A percentile compares a stretch with the other conserved stretches of the same genome.
Evolutionary conservation across 2,113 vertebrate species (phyloP).

Genomic region (Forbesichthys papilliferus): DNA sequence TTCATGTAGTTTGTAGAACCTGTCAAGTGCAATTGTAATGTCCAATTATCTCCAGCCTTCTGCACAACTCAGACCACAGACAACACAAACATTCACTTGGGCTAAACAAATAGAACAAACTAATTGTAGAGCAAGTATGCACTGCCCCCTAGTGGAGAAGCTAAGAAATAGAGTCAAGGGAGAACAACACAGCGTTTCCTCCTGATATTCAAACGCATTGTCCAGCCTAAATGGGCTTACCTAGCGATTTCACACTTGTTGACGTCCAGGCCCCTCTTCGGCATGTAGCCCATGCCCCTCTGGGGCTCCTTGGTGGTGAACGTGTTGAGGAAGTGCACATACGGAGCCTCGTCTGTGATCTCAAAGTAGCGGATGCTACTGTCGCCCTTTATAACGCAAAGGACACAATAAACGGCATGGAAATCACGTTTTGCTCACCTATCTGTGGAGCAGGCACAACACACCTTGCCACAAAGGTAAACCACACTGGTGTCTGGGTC

Average conservation of each 20-base stretch:
- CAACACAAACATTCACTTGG: neutral
- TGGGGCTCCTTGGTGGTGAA: constrained; percentile 96
- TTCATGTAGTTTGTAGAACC: constrained; percentile 97
- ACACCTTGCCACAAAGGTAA: constrained; percentile 96
- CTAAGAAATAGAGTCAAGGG: neutral
- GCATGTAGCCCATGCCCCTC: constrained; percentile 98
- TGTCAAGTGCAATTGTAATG: constrained; percentile 62
- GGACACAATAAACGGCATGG: neutral
- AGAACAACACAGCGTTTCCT: neutral
- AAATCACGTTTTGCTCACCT: neutral
- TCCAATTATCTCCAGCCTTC: constrained; percentile 6
- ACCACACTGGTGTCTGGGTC: constrained; percentile 93
- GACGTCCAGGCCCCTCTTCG: constrained; percentile 94
- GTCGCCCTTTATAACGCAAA: constrained; percentile 82
- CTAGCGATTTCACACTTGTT: constrained; percentile 98
- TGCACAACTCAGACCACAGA: neutral
- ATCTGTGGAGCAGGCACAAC: neutral
- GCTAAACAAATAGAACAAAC: neutral
- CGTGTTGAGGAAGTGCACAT: constrained; percentile 95
- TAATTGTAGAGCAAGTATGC: neutral
- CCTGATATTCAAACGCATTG: neutral
- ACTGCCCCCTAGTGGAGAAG: constrained; percentile 65
- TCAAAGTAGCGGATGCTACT: constrained; percentile 99
- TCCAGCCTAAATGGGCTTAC: constrained; percentile 60
- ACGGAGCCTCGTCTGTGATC: constrained; percentile 93